These are phyloP conservation scores for Macroramphosus scolopax DNA, from an alignment of 2,797 vertebrate genomes.

Conservation along the genomic window DNA sequence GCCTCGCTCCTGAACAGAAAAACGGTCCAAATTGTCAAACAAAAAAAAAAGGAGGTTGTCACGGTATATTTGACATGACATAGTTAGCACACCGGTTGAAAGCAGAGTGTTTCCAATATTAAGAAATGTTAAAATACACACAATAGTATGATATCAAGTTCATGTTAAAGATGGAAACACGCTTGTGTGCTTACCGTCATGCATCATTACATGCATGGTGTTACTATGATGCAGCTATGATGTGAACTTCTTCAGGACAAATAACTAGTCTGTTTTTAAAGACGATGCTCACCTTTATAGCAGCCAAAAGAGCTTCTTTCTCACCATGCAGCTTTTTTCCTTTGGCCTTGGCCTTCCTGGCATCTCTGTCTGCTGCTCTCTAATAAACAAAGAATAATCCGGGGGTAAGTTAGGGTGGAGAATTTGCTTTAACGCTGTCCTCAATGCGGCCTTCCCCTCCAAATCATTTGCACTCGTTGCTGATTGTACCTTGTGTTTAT, in stretches of 20 bases:
- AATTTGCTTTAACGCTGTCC: not conserved
- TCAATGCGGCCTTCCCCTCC: not conserved
- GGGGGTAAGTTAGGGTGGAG: no score
- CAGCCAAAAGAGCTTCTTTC: slow-evolving; percentile 78
- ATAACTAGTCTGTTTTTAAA: not conserved
- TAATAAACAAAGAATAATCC: slow-evolving; percentile 40
- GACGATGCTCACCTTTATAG: slow-evolving; percentile 70
- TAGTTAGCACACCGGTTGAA: no score
- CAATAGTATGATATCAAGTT: no score
- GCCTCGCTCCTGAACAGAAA: slow-evolving; percentile 78
- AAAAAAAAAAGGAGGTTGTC: no score
- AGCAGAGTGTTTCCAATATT: no score
- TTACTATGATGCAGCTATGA: no score
- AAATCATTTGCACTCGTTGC: accelerated
- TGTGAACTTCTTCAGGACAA: no score
- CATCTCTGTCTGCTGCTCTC: slow-evolving; percentile 86
- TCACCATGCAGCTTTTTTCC: slow-evolving; percentile 78
- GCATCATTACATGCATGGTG: no score
- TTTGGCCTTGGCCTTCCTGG: slow-evolving; percentile 83
- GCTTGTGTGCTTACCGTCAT: no score
- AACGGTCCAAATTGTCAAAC: not conserved
- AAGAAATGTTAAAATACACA: no score
- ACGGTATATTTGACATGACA: no score
- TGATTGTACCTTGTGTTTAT: slow-evolving; percentile 84
- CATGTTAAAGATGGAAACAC: no score